Base-by-base conservation (phyloP, 2,113 vertebrate genomes). In the Candoia aspera region DNA sequence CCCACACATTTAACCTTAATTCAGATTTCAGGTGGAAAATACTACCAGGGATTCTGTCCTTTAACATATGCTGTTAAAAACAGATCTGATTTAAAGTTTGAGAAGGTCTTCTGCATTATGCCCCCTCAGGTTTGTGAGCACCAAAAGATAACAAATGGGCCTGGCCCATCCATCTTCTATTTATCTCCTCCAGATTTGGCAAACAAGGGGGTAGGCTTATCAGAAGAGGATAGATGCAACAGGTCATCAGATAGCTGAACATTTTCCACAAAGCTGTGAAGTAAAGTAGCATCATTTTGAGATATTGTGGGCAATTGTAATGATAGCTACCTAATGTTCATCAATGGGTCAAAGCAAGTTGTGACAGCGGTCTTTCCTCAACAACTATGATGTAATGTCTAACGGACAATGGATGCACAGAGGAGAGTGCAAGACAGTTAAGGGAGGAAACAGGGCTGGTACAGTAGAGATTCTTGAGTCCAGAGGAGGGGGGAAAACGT, bases 1-100 rank as follows among this genome's bases (percentile, higher is more conserved):
- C 17, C 13, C 6, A 79, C 58, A 90, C 15, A 88, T 95, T 95
- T 92, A 93, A 54, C n/a, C 83, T 84, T 94, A 49, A 58, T 12
- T 95, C 93, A 19, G 1, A 46, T 84, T 88, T 73, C 89, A 93
- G 58, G 19, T 9, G 90, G 64, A 93, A 85, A 1, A 85, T 90
- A 86, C 92, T 68, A 58, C 83, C 33, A 92, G 90, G 79, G 79
- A 21, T 90, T 37, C 83, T 64, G n/a, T 92, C 68, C 46, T 53
- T 84, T 0, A 0, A 84, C 59, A 1, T 84, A 29, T 0, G 6
- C 21, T 84, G 55, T 26, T 59, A 60, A 84, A 49, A 84, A 60
- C 55, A 85, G 26, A 58, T 17, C 42, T 42, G 55, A 60, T 42
- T 90, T 33, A 73, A 90, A 29, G 13, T 6, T 84, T 90, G 55